These are phyloP conservation scores for Petrosia ficiformis DNA, from an alignment of 37 sponge, comb jelly and placozoan genomes.

Conservation along the genomic window DNA sequence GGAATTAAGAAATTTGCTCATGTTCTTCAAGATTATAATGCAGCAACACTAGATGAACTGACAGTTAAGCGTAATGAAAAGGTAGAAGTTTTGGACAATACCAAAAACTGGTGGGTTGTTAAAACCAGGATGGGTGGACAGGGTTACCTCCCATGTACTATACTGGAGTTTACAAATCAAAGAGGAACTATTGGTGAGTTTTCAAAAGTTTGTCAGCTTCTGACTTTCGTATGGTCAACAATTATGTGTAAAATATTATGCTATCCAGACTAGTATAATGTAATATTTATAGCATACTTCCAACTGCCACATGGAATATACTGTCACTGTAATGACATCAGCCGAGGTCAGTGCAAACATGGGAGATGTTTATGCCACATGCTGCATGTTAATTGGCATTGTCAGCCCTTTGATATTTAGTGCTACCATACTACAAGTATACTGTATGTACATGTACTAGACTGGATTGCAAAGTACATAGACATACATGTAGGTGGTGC, in stretches of 20 bases:
- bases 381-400: no score
- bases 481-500: no score
- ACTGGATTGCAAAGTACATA: no score
- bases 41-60: constrained; percentile 33
- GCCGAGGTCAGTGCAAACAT: no score
- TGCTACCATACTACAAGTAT: no score
- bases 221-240: neutral
- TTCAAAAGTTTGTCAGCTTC: neutral
- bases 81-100: constrained; percentile 62
- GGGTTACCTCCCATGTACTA: constrained; percentile 38
- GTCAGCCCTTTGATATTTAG: no score
- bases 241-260: neutral
- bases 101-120: constrained; percentile 39
- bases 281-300: no score
- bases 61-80: constrained; percentile 45
- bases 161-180: constrained; percentile 20
- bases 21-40: constrained; percentile 30
- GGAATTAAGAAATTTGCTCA: constrained; percentile 9
- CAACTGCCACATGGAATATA: no score
- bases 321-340: no score
- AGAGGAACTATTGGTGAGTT: constrained; percentile 1
- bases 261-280: no score
- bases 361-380: no score
- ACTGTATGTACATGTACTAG: no score
- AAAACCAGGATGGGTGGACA: constrained; percentile 36